These are phyloP conservation scores for Burhinus bistriatus DNA, from an alignment of 2,113 vertebrate species.

Conservation along the genomic window DNA sequence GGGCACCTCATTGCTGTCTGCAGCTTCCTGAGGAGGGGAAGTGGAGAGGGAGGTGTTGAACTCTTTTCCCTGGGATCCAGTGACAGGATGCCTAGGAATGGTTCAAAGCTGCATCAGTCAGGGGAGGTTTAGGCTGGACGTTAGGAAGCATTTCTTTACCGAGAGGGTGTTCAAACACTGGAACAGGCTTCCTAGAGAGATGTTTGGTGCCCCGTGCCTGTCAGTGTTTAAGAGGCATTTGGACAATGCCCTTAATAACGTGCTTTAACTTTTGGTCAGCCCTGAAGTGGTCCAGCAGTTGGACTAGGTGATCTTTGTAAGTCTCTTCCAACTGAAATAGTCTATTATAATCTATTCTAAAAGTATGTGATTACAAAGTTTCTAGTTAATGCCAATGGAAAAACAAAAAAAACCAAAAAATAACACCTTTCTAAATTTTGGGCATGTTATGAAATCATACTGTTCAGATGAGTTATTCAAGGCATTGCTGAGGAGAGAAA, in stretches of 20 bases:
- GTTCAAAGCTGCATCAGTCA: neutral
- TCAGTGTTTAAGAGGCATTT: neutral
- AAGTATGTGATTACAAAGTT: neutral
- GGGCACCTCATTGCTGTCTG: neutral
- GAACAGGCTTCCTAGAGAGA: neutral
- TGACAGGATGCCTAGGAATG: rapidly evolving
- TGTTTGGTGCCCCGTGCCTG: rapidly evolving
- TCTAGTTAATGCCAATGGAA: neutral
- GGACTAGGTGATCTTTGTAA: neutral
- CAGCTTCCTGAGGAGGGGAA: neutral
- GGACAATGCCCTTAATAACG: neutral
- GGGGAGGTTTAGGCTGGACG: neutral
- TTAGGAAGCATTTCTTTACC: neutral
- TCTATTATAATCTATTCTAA: neutral
- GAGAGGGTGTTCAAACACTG: neutral
- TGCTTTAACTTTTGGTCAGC: neutral
- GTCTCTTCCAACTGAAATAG: neutral
- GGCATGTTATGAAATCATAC: neutral
- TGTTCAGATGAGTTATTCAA: neutral
- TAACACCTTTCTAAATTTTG: neutral
- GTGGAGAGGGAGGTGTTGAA: neutral
- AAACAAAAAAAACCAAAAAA: neutral
- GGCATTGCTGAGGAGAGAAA: neutral
- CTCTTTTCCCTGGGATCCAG: neutral
- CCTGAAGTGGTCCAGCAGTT: neutral